These are phyloP conservation scores for Suncus etruscus DNA, from an alignment of 2,113 vertebrate genomes.

Conservation along the genomic window DNA sequence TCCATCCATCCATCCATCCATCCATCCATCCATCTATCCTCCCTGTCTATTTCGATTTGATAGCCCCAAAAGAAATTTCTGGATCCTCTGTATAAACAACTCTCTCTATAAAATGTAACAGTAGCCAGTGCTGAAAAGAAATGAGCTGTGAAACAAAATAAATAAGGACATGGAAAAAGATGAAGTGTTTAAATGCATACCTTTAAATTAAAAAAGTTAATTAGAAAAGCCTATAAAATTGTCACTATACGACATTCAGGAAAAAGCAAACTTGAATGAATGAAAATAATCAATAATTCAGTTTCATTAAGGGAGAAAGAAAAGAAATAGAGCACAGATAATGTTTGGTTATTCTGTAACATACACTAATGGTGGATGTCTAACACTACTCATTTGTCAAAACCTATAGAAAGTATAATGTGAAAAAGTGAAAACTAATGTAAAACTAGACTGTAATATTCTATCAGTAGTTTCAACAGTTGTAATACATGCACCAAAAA, in stretches of 20 bases:
- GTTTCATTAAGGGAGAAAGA: neutral
- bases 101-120: neutral
- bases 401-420: neutral
- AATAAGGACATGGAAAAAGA: neutral
- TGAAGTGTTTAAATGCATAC: neutral
- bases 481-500: neutral
- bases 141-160: neutral
- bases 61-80: neutral
- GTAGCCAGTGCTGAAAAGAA: neutral
- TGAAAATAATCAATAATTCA: neutral
- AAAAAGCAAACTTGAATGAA: conserved; percentile 8
- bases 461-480: neutral
- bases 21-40: too few species aligned
- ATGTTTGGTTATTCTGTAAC: neutral
- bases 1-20: too few species aligned
- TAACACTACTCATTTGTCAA: conserved; percentile 6
- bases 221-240: neutral
- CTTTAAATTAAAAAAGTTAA: neutral
- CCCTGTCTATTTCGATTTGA: neutral
- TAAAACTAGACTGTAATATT: neutral
- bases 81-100: neutral
- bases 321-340: neutral
- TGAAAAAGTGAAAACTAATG: neutral
- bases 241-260: neutral
- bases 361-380: neutral